Conservation (phyloP, 1,140 invertebrate species). For the Anthonomus grandis region DNA sequence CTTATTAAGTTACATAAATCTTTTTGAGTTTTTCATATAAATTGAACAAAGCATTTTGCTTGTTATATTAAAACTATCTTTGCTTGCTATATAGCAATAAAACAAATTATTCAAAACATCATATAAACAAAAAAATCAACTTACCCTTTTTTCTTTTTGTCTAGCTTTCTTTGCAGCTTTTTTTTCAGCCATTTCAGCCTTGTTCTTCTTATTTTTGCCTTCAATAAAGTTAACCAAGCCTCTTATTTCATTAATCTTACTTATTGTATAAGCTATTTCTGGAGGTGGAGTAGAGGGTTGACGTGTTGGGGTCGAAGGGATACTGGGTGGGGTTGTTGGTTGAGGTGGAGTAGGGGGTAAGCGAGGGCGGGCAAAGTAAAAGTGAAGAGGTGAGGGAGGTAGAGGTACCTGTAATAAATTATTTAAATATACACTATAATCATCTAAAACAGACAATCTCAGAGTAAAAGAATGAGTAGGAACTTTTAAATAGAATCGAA, state of each 20-base stretch:
- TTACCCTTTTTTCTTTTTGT: slow-evolving; percentile 42
- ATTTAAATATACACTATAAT: too few species aligned
- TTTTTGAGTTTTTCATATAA: too few species aligned
- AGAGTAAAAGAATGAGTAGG: too few species aligned
- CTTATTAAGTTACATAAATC: too few species aligned
- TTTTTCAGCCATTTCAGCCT: slow-evolving; percentile 41
- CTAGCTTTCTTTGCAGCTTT: slow-evolving; percentile 47
- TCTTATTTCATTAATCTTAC: slow-evolving; percentile 36
- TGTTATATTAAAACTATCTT: too few species aligned
- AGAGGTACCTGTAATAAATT: slow-evolving; percentile 18
- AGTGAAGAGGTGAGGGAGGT: slow-evolving; percentile 27
- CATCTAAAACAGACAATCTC: too few species aligned
- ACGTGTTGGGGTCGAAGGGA: too few species aligned
- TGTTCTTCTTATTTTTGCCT: slow-evolving; percentile 39
- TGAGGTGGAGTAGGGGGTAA: too few species aligned
- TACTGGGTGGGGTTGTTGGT: too few species aligned
- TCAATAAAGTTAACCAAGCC: slow-evolving; percentile 46
- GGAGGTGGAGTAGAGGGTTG: too few species aligned
- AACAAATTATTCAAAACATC: neutral
- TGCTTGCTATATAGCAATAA: too few species aligned
- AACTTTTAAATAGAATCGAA: neutral
- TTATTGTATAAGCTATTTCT: slow-evolving; percentile 15
- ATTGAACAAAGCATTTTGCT: too few species aligned
- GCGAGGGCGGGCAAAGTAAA: slow-evolving; percentile 29
- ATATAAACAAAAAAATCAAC: slow-evolving; percentile 8